These are phyloP conservation scores for Drosophila paulistorum DNA, from an alignment of 1,140 invertebrate genomes.

Conservation along the genomic window DNA sequence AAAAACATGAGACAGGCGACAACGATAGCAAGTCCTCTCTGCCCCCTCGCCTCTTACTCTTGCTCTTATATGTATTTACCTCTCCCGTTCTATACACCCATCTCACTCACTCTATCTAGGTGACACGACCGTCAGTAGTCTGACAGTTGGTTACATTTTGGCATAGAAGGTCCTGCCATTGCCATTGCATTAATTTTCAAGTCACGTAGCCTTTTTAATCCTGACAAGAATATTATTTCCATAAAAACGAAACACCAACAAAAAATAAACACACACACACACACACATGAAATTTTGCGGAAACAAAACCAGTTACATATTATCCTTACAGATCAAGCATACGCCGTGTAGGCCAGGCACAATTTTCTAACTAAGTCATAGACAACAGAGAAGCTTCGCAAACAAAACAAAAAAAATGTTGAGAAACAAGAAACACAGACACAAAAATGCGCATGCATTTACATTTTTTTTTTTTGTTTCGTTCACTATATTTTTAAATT, in stretches of 20 bases:
- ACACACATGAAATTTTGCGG: conserved; percentile 2
- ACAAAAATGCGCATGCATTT: conserved; percentile 38
- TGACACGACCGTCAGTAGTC: conserved; percentile 10
- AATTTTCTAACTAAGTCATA: conserved; percentile 41
- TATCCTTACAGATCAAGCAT: conserved; percentile 53
- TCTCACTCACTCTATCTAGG: neutral
- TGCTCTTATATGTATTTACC: neutral
- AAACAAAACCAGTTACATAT: conserved; percentile 12
- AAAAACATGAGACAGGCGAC: conserved; percentile 51
- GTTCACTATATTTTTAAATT: neutral
- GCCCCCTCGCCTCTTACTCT: neutral
- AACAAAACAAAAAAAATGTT: conserved; percentile 4
- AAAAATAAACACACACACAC: conserved; percentile 28
- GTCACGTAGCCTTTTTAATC: conserved; percentile 82
- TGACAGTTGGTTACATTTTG: conserved; percentile 29
- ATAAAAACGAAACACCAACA: conserved; percentile 63
- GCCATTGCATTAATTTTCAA: conserved; percentile 70
- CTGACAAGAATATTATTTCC: conserved; percentile 83
- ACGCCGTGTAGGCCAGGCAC: conserved; percentile 41
- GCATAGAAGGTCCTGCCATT: conserved; percentile 36
- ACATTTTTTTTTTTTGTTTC: conserved; percentile 17
- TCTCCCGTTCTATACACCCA: conserved; percentile 12
- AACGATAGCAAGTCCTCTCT: conserved; percentile 54
- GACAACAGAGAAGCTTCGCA: conserved; percentile 19
- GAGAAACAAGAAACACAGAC: neutral